These are phyloP conservation scores for Thaleichthys pacificus DNA, from an alignment of 2,797 vertebrate species.

Conservation along the genomic window DNA sequence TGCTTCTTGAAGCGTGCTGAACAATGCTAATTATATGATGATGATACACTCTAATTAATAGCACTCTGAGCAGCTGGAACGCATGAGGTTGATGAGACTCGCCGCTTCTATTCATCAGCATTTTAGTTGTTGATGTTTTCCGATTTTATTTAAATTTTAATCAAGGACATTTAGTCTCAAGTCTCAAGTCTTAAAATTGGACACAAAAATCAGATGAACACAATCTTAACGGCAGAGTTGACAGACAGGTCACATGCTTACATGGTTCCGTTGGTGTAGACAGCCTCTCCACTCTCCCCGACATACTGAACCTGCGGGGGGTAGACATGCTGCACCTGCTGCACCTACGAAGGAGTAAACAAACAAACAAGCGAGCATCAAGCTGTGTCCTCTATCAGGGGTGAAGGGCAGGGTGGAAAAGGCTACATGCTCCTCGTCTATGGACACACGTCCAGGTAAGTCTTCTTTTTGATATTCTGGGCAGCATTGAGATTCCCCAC, in stretches of 20 bases:
- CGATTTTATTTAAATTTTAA: too few species aligned
- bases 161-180: not conserved
- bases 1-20: too few species aligned
- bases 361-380: conserved; percentile 20
- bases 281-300: conserved; percentile 87
- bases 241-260: conserved; percentile 50
- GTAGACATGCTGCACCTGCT: conserved; percentile 89
- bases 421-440: too few species aligned
- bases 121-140: not conserved
- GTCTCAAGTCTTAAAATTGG: too few species aligned
- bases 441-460: too few species aligned
- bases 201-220: not conserved
- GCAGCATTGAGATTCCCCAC: too few species aligned
- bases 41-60: conserved; percentile 30
- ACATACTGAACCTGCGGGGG: conserved; percentile 95
- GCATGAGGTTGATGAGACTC: not conserved
- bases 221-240: not conserved
- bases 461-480: too few species aligned
- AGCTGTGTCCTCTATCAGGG: not conserved
- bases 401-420: not conserved
- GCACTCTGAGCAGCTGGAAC: conserved; percentile 24
- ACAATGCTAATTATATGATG: too few species aligned
- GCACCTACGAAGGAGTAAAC: conserved; percentile 75
- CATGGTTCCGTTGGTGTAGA: conserved; percentile 96
- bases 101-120: not conserved